These are phyloP conservation scores for Drosophila gaucha DNA, from an alignment of 2,888 invertebrate genomes.

Conservation along the genomic window DNA sequence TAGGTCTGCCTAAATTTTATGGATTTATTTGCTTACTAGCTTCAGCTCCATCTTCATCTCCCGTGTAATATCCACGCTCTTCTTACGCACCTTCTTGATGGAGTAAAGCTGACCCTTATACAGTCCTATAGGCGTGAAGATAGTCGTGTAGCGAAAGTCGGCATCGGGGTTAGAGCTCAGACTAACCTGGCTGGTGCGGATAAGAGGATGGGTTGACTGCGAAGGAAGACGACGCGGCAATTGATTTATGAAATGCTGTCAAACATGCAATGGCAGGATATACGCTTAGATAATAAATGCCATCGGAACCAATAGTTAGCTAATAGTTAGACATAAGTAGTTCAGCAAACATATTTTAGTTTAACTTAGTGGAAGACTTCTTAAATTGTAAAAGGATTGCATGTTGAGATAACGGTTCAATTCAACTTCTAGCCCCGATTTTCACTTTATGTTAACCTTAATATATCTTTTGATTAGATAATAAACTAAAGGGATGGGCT, in stretches of 20 bases:
- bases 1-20: not conserved
- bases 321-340: too few relatives aligned
- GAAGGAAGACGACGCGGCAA: slow-evolving; percentile 55
- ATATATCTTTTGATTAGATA: too few relatives aligned
- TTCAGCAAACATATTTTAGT: not conserved
- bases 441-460: too few relatives aligned
- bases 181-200: slow-evolving; percentile 95
- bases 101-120: slow-evolving; percentile 95
- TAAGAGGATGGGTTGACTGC: slow-evolving; percentile 87
- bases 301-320: not conserved
- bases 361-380: too few relatives aligned
- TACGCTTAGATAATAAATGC: not conserved
- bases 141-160: slow-evolving; percentile 95
- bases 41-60: slow-evolving; percentile 97
- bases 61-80: slow-evolving; percentile 94
- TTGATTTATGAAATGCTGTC: slow-evolving; percentile 53
- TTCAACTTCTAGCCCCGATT: too few relatives aligned
- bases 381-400: too few relatives aligned
- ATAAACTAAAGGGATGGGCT: too few relatives aligned
- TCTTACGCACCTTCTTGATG: slow-evolving; percentile 93
- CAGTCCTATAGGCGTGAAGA: slow-evolving; percentile 95
- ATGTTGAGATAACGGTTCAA: too few relatives aligned
- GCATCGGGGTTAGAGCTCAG: slow-evolving; percentile 96
- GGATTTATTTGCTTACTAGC: slow-evolving; percentile 87
- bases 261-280: slow-evolving; percentile 33